A percentile compares a stretch with the other conserved stretches of the same genome.
Conservation (phyloP, 2,797 vertebrate genomes). For the Propithecus deckenii region DNA sequence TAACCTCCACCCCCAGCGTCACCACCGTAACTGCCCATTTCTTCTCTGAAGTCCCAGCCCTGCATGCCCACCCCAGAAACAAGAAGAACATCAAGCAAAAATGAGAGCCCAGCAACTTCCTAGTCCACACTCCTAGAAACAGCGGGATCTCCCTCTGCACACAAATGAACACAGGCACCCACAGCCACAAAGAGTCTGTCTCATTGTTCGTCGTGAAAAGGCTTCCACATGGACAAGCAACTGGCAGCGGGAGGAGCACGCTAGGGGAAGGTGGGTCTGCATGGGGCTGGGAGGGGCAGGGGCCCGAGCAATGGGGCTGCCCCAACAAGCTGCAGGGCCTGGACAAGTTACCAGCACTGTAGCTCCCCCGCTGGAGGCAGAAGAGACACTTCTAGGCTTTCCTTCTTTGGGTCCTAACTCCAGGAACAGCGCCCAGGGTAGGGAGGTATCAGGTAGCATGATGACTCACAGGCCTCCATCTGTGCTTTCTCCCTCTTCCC, state of each 20-base stretch:
- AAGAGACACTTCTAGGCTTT: not conserved
- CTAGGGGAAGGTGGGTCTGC: not conserved
- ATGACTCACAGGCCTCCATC: not conserved
- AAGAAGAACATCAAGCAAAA: conserved; percentile 20
- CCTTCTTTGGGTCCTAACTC: not conserved
- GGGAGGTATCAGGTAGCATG: no score
- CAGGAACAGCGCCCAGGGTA: not conserved
- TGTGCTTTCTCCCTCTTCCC: not conserved
- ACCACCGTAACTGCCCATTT: not conserved
- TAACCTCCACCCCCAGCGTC: not conserved
- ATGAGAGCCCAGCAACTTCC: not conserved
- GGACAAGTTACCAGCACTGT: not conserved
- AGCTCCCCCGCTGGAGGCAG: not conserved
- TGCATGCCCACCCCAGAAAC: not conserved
- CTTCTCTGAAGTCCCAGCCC: not conserved
- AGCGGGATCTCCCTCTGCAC: not conserved
- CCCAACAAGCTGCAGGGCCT: not conserved
- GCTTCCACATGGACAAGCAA: not conserved
- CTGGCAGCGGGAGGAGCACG: not conserved
- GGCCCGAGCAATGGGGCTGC: accelerated
- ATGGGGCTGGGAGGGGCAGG: not conserved
- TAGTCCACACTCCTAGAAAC: not conserved
- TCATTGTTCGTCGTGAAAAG: not conserved
- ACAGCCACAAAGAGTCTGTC: not conserved
- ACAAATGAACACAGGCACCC: not conserved